Evolutionary conservation across 2,888 invertebrate species (phyloP), one percentile per base, ranked within the genome.

Genomic region (Metallyticus violacea): DNA sequence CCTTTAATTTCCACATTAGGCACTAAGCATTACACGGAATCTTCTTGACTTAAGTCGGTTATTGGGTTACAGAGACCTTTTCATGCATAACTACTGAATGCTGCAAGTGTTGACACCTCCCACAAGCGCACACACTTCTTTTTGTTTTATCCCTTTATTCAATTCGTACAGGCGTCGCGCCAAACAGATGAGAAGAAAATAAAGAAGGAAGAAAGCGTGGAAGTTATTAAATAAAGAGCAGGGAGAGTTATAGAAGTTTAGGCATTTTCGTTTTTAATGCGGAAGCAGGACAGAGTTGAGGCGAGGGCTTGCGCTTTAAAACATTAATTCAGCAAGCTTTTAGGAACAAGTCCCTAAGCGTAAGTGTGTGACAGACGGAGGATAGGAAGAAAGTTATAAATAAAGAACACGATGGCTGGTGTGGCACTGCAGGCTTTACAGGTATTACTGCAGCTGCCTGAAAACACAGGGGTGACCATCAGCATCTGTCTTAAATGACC

Each of bases 161-260:
- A 87, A 29, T 85, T 62, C 81, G 85, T 82, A 78, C 81, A 79
- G 76, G 27, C 85, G 85, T 85, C 81, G 78, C 85, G 79, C 84
- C 80, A 27, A 84, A 84, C 78, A 81, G 25, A 79, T 40, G 62
- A 84, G 79, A 79, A 84, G 9, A 76, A 80, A 85, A 80, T 79
- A 79, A 81, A 81, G 80, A 76, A 77, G n/a, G 78, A 76, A 82
- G 79, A 83, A 80, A 87, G 76, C 85, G 87, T 81, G 87, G 81
- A 87, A 85, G 82, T 87, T 87, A 87, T 87, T 87, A 85, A 87
- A 87, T 87, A 87, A 87, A 85, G 85, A 87, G 82, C 80, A 78
- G 27, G 77, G 76, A 22, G 81, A 26, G 40, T 62, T 28, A 82
- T 78, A 86, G 79, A 79, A 86, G 82, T 86, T 86, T 82, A 27